Base-by-base conservation (phyloP, 2,888 invertebrate genomes). In the Cotesia congregata region DNA sequence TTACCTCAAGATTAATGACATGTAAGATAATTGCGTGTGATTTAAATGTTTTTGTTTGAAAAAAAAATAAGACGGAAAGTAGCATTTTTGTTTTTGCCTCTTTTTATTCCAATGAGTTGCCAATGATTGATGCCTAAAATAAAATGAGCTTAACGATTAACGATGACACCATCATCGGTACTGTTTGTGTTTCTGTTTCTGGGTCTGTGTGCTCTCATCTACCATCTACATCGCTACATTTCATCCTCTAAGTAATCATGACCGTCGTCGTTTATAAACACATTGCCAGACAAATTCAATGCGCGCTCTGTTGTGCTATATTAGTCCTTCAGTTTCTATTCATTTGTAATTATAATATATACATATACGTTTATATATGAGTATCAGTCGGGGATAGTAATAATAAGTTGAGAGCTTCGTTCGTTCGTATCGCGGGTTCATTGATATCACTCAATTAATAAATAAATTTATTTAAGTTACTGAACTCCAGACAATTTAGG, bases 391-490 rank as follows among this genome's bases (percentile, higher is more conserved):
- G 12, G 50, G 9, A 50, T 50, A 7, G 50, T 50, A 12, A 30
- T 30, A 30, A 30, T 30, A 30, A 30, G 30, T 30, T 30, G 50
- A 50, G 50, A 50, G 83, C 83, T 83, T 30, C 3, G 30, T 30
- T 30, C 3, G 30, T 30, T 30, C 3, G 30, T 30, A 30, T 30
- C 85, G 82, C 83, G 85, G 84, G 88, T 88, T 87, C 87, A 88
- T 87, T 88, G 87, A 87, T 88, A 87, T 88, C 84, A 84, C 85
- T 86, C 86, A 85, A 88, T 87, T 88, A 86, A 86, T 87, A 86
- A 86, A 87, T 88, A 85, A n/a, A 62, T 62, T 62, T 62, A 17
- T 62, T 62, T 17, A 17, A 17, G 15, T n/a, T n/a, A 15, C 62
- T 17, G 62, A 62, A 62, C 62, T 30, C 30, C 3, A 30, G 30